These are phyloP conservation scores for Meloidogyne floridensis DNA, from an alignment of 1,140 invertebrate species.

Conservation along the genomic window DNA sequence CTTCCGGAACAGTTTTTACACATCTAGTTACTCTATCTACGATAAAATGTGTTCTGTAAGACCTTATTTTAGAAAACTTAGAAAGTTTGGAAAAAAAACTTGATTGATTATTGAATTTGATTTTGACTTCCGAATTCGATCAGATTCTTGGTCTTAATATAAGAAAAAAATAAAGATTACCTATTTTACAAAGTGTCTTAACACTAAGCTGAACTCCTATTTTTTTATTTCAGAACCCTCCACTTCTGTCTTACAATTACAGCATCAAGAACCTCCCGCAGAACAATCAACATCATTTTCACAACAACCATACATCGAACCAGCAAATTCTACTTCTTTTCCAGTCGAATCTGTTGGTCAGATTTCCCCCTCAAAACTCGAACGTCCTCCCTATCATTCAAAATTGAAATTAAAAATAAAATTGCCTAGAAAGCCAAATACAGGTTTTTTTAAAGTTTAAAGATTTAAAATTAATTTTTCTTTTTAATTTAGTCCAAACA, in stretches of 20 bases:
- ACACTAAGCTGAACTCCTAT: too few relatives aligned
- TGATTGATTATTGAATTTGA: too few relatives aligned
- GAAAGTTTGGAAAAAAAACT: too few relatives aligned
- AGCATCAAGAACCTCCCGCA: background rate
- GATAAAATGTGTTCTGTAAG: too few relatives aligned
- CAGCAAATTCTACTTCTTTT: background rate
- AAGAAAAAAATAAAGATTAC: too few relatives aligned
- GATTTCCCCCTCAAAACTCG: background rate
- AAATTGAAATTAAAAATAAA: conserved; percentile 13
- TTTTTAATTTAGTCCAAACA: conserved; percentile 7
- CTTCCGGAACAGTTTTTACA: too few relatives aligned
- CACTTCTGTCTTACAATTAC: background rate
- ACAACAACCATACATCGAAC: too few relatives aligned
- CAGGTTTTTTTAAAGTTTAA: background rate
- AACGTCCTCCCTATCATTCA: background rate
- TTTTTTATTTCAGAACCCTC: background rate
- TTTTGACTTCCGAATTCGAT: too few relatives aligned
- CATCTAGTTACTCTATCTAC: too few relatives aligned
- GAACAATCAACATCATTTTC: background rate
- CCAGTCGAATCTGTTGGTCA: background rate
- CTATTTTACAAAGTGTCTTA: too few relatives aligned
- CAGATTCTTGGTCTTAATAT: too few relatives aligned
- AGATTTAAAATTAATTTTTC: background rate
- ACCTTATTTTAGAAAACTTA: too few relatives aligned
- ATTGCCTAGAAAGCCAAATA: conserved; percentile 12